phyloP scores from a whole-genome alignment of 2,888 invertebrate species.

The Anticlea derivata region DNA sequence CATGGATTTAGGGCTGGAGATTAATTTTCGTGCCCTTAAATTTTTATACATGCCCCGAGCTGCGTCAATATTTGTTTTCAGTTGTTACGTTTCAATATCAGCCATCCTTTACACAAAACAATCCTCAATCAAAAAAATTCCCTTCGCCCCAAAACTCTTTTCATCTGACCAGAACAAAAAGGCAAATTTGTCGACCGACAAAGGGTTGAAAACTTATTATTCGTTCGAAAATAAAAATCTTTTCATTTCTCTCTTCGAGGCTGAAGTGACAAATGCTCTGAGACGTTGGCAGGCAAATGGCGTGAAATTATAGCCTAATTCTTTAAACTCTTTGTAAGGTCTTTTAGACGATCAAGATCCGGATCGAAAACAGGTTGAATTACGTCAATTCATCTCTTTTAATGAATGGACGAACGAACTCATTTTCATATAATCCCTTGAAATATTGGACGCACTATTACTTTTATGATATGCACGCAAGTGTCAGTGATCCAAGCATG shows the following conservation, averaged over 20 bases:
- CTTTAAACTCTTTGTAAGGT: slow-evolving; percentile 32
- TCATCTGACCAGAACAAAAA: slow-evolving; percentile 52
- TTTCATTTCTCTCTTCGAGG: slow-evolving; percentile 22
- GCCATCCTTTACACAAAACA: background rate
- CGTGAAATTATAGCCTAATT: slow-evolving; percentile 54
- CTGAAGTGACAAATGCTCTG: slow-evolving; percentile 21
- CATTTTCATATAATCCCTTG: too few species aligned
- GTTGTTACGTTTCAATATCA: slow-evolving; percentile 1
- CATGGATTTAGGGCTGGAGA: background rate
- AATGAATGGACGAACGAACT: too few species aligned
- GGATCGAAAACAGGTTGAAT: background rate
- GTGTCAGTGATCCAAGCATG: too few species aligned
- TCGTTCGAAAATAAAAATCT: slow-evolving; percentile 29
- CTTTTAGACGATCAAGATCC: slow-evolving; percentile 5
- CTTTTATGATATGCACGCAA: too few species aligned
- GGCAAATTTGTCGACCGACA: slow-evolving; percentile 57
- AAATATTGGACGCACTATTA: too few species aligned
- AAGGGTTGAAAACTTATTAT: slow-evolving; percentile 40
- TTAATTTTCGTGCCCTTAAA: background rate
- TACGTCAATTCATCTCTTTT: background rate
- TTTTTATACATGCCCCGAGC: background rate
- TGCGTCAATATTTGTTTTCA: background rate
- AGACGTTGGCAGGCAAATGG: slow-evolving; percentile 28
- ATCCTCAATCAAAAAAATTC: slow-evolving; percentile 21
- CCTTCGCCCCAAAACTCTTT: slow-evolving; percentile 45